Base-by-base conservation (phyloP, 2,797 vertebrate genomes). In the Sebastes elongatus region DNA sequence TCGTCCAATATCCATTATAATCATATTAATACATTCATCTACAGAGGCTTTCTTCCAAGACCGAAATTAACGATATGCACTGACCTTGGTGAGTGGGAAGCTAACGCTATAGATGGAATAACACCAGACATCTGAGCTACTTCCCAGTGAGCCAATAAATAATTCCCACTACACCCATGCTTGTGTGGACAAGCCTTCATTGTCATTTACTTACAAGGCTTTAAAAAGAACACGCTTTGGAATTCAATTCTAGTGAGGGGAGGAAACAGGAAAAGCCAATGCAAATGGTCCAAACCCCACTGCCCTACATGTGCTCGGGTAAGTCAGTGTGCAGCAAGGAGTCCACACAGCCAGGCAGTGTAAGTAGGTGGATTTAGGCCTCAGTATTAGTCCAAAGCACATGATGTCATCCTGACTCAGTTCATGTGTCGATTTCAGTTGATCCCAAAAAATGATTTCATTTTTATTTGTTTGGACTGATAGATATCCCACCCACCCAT, bases 331-430 rank as follows among this genome's bases (percentile, higher is more conserved):
- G 82, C 87, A 84, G 86, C 84, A 92, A 92, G 83, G 84, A 87
- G 52, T 89, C 75, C 85, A 90, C 74, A 83, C 81, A 85, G 42
- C 6, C 42, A 46, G 84, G 83, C 67, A 7, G 76, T 68, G 84
- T 88, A 93, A 93, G 89, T 90, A 88, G 91, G 91, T 90, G 91
- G 93, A 94, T 92, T 94, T 92, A 93, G 91, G 91, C 89, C 85
- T 86, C 74, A 89, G 89, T 72, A 86, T 94, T 92, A 94, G 88
- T 83, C 84, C 83, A 89, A 86, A 91, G 83, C 89, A 89, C 87
- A 94, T 92, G 92, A 92, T 92, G 93, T 94, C 93, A 94, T 92
- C 84, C 85, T 67, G 71, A 65, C 83, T 67, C 35, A 78, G 72
- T 88, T 88, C 87, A 74, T 85, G 62, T 82, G 78, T 87, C 67